Evolutionary conservation across 2,797 vertebrate genomes (phyloP).

Genomic region (Mus spretus): DNA sequence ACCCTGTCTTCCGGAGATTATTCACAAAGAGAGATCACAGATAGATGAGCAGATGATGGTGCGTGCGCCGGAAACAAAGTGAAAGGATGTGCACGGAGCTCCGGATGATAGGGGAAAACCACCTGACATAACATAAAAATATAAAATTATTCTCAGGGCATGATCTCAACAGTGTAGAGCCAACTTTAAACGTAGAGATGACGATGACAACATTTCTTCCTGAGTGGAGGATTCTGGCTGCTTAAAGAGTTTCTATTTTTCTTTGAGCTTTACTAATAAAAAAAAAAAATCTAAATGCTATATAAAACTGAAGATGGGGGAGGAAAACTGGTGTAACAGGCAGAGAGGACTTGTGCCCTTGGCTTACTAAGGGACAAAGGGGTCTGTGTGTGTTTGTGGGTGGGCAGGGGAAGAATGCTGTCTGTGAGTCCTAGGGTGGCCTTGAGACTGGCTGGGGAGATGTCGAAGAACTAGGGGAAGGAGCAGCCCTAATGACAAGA

Average conservation of each 20-base stretch:
- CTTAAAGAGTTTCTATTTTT: neutral
- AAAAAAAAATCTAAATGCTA: neutral
- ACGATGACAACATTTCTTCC: neutral
- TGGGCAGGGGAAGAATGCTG: neutral
- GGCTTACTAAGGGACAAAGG: neutral
- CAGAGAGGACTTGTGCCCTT: neutral
- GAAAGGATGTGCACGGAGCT: neutral
- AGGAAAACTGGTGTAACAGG: neutral
- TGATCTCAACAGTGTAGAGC: neutral
- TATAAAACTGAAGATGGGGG: neutral
- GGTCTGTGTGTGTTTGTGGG: neutral
- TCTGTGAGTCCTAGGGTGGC: too few relatives aligned
- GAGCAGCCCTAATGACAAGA: neutral
- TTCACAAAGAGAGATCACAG: neutral
- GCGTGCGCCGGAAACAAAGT: neutral
- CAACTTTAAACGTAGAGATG: neutral
- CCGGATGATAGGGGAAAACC: neutral
- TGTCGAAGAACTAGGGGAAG: neutral
- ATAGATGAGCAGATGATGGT: neutral
- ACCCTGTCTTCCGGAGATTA: neutral
- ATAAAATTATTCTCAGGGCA: neutral
- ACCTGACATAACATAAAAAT: constrained; percentile 11
- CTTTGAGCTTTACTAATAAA: neutral
- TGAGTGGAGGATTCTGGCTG: neutral
- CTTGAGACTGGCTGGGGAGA: neutral